Percentiles rank a stretch among this genome's conserved stretches.
These are phyloP conservation scores for Ianthella basta DNA, from an alignment of 37 sponge, comb jelly and placozoan species.

Conservation along the genomic window DNA sequence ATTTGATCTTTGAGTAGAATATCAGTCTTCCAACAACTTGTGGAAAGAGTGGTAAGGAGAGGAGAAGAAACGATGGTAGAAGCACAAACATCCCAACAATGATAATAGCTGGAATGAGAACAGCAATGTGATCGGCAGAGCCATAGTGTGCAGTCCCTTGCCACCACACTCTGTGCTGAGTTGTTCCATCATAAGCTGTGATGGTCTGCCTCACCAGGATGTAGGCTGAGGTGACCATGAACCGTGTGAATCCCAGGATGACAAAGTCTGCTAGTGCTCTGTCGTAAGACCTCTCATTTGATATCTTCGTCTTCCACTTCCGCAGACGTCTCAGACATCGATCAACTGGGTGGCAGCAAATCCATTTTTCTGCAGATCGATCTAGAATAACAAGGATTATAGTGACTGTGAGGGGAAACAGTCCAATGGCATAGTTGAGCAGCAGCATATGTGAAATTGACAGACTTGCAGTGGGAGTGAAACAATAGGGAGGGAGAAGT, in stretches of 20 bases:
- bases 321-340: constrained; percentile 25
- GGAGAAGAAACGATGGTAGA: constrained; percentile 3
- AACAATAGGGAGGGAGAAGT: not conserved
- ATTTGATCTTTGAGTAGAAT: too few species aligned
- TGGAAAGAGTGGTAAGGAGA: not conserved
- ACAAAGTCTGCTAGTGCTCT: not conserved
- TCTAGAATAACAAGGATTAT: not conserved
- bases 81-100: not conserved
- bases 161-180: not conserved
- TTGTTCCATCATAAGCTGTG: not conserved
- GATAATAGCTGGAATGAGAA: not conserved
- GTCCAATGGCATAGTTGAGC: not conserved
- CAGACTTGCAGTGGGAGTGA: not conserved
- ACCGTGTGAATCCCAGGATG: constrained; percentile 21
- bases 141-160: not conserved
- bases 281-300: not conserved
- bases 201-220: not conserved
- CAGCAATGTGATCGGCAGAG: not conserved
- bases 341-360: not conserved
- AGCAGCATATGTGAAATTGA: too few species aligned
- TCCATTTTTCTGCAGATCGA: not conserved
- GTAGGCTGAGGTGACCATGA: not conserved
- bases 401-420: not conserved
- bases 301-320: not conserved
- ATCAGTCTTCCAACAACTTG: not conserved